Conservation (phyloP, 1,140 invertebrate genomes). For the Oppia nitens region DNA sequence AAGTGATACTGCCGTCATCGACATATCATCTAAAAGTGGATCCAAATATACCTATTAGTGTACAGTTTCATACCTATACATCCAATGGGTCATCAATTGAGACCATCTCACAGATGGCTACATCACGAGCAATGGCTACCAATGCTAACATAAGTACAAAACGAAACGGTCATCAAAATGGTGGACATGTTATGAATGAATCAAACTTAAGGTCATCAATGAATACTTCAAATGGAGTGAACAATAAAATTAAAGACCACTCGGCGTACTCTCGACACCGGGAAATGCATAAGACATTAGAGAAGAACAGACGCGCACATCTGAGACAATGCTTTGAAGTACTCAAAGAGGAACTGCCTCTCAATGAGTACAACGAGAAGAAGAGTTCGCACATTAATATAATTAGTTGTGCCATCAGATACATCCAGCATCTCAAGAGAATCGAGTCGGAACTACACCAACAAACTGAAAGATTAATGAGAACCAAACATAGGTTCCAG, state of each 20-base stretch:
- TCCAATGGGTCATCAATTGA: neutral
- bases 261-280: neutral
- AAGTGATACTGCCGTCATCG: neutral
- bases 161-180: neutral
- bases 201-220: neutral
- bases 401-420: conserved; percentile 12
- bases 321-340: conserved; percentile 12
- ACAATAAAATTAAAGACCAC: conserved; percentile 1
- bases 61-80: conserved; percentile 13
- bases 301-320: conserved; percentile 15
- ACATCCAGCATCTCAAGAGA: conserved; percentile 11
- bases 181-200: neutral
- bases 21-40: conserved; percentile 2
- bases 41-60: conserved; percentile 10
- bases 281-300: conserved; percentile 15
- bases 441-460: conserved; percentile 1
- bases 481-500: neutral
- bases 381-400: conserved; percentile 15
- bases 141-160: neutral
- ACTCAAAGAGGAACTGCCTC: conserved; percentile 11
- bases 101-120: neutral
- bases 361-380: conserved; percentile 9
- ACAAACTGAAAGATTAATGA: neutral
- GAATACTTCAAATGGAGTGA: neutral
- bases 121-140: neutral